Evolutionary conservation across 2,888 invertebrate genomes (phyloP).

Genomic region (Melanostoma mellinum): DNA sequence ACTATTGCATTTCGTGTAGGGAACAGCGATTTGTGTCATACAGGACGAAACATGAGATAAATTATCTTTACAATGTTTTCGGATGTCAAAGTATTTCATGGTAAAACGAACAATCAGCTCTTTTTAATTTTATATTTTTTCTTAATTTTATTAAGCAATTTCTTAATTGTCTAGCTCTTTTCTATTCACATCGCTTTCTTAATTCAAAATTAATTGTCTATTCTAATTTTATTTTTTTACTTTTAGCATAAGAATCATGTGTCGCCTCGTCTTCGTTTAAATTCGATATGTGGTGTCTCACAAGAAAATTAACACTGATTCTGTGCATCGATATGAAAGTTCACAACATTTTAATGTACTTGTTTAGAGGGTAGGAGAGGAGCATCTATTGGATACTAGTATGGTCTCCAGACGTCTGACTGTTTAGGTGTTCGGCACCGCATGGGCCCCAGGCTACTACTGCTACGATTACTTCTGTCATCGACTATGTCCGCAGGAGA

Average conservation of each 20-base stretch:
- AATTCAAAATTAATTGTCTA: conserved; percentile 19
- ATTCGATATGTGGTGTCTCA: conserved; percentile 71
- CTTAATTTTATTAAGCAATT: conserved; percentile 64
- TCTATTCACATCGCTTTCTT: conserved; percentile 42
- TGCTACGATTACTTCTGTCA: conserved; percentile 67
- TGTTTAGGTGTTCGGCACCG: conserved; percentile 82
- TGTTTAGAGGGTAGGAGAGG: background rate
- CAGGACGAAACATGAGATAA: too few species aligned
- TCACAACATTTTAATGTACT: conserved; percentile 65
- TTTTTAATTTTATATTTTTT: conserved; percentile 22
- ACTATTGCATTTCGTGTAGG: too few species aligned
- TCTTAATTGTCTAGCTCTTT: conserved; percentile 21
- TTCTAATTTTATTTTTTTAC: background rate
- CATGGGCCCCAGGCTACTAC: conserved; percentile 79
- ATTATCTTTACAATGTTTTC: too few species aligned
- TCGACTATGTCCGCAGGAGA: conserved; percentile 83
- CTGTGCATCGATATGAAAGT: conserved; percentile 66
- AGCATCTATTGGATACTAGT: conserved; percentile 82
- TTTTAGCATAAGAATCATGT: background rate
- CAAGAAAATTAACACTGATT: conserved; percentile 51
- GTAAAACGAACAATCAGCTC: background rate
- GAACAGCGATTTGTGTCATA: too few species aligned
- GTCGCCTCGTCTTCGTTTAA: conserved; percentile 25
- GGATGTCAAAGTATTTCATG: too few species aligned
- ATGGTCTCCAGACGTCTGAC: conserved; percentile 90